Evolutionary conservation across 2,113 vertebrate species (phyloP).

Genomic region (Cranoglanis bouderius): DNA sequence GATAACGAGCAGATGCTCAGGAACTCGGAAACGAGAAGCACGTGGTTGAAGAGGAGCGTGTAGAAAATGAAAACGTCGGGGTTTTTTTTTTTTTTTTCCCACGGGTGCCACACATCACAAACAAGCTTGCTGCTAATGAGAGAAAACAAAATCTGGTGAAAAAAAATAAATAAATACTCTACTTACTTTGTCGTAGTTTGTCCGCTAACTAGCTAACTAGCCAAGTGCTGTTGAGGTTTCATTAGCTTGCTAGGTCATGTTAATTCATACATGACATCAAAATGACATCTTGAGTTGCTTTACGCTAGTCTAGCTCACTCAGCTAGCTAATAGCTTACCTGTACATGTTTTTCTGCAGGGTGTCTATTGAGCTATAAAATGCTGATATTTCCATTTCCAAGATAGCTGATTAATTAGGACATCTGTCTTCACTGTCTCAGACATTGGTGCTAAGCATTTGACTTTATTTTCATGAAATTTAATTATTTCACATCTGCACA

Average conservation of each 20-base stretch:
- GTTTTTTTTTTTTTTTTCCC: no score
- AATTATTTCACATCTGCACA: no score
- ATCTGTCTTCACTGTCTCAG: neutral
- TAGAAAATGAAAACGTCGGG: neutral
- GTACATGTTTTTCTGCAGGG: neutral
- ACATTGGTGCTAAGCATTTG: neutral
- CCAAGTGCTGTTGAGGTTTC: neutral
- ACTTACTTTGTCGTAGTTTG: no score
- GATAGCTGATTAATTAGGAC: neutral
- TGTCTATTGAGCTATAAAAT: neutral
- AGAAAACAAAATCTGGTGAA: no score
- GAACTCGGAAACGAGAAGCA: conserved; percentile 19
- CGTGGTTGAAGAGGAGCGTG: neutral
- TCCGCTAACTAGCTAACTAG: neutral
- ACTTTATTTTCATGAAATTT: no score
- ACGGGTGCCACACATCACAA: neutral
- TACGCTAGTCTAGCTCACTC: neutral
- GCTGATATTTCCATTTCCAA: neutral
- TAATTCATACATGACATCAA: neutral
- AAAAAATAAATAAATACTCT: no score
- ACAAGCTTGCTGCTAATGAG: neutral
- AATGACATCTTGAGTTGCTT: neutral
- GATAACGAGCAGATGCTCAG: neutral
- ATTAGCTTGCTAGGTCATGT: neutral
- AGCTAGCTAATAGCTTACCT: neutral